Conservation (phyloP, 1,140 invertebrate genomes). For the Arctopsyche grandis region DNA sequence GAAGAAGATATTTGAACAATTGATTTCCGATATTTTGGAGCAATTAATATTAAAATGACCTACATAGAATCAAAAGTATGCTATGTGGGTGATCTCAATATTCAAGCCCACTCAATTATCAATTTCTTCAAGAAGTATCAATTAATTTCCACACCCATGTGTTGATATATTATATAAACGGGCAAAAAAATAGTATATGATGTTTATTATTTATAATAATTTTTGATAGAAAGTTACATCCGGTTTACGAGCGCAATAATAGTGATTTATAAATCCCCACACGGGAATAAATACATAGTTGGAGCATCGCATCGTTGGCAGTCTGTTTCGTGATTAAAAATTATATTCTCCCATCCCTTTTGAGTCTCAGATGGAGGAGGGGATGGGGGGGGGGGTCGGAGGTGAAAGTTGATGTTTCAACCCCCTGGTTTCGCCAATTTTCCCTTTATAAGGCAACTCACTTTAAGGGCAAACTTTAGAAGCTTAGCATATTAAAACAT, state of each 20-base stretch:
- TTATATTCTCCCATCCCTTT: slow-evolving; percentile 14
- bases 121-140: too few species aligned
- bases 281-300: slow-evolving; percentile 25
- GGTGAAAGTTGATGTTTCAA: slow-evolving; percentile 22
- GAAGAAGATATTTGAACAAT: too few species aligned
- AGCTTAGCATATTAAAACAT: slow-evolving; percentile 42
- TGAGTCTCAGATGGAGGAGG: too few species aligned
- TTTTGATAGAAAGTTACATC: neutral
- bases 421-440: slow-evolving; percentile 28
- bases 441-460: slow-evolving; percentile 39
- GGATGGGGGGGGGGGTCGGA: neutral
- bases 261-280: slow-evolving; percentile 21
- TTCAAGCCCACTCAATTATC: too few species aligned
- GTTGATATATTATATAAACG: too few species aligned
- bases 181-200: too few species aligned
- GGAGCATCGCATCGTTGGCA: neutral
- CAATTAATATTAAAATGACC: too few species aligned
- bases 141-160: too few species aligned
- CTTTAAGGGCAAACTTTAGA: slow-evolving; percentile 36
- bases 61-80: too few species aligned
- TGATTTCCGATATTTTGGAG: too few species aligned
- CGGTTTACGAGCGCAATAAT: slow-evolving; percentile 23
- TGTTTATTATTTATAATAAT: too few species aligned
- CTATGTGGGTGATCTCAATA: too few species aligned
- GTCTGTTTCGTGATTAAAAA: slow-evolving; percentile 36